Base-by-base conservation (phyloP, 2,888 invertebrate genomes). In the Notocelia uddmanniana region DNA sequence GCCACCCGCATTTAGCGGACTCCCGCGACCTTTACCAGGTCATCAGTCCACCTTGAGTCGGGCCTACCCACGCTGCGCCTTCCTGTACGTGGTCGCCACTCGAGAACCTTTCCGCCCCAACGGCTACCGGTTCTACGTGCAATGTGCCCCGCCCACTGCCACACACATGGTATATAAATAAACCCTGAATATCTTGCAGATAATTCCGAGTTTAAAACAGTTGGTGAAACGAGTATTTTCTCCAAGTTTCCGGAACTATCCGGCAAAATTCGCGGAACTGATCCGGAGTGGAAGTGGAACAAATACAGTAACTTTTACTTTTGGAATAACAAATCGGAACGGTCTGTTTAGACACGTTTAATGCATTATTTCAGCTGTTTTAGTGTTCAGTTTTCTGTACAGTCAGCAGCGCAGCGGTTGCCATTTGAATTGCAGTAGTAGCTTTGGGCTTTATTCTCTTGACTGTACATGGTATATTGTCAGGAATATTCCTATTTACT, bases 251-350 rank as follows among this genome's bases (percentile, higher is more conserved):
- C 13, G 37, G 21, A 52, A 63, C 23, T 31, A 57, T 31, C 18
- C n/a, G 21, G 34, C 18, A 45, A 54, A 64, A 37, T 62, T 54
- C 52, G n/a, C 64, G 52, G 52, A 64, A 54, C 64, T 64, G 37
- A 64, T 52, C 37, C 34, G 2, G 26, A 62, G 60, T 31, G 31
- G n/a, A 63, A 64, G 52, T 64, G 23, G 34, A 54, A 64, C 54
- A 37, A 52, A 64, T 54, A 54, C 11, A 52, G 9, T 9, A 37
- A 37, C 63, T 64, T 64, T 64, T 64, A 64, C 63, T 64, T 64
- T 41, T 37, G 52, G 31, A 34, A 2, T 52, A 18, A 18, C 15
- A 15, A 34, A 59, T 45, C 26, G 6, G 34, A 13, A 10, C 34
- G 34, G 23, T 37, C 34, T 54, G 15, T 63, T 52, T 45, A 41